Base-by-base conservation (phyloP, 2,113 vertebrate species). In the Channa maculata region DNA sequence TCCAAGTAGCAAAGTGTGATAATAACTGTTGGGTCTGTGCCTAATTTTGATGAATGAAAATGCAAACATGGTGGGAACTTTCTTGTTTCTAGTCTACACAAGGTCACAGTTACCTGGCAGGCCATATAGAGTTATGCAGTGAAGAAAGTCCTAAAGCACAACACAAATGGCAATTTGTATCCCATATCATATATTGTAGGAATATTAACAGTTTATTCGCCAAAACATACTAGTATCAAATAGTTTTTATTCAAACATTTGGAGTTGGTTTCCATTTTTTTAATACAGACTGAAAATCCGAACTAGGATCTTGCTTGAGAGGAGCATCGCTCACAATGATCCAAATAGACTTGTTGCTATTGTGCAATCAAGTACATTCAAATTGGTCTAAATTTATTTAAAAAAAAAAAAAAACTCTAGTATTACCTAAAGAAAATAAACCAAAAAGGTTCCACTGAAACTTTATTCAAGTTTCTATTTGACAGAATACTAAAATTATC, bases 41-140 rank as follows among this genome's bases (percentile, higher is more conserved):
- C 43, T 73, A 49, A 73, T 84, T 49, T 69, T 77, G 55, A 77
- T 74, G 69, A 70, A 77, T 70, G 54, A 62, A 65, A 77, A 61
- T 58, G 58, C 5, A 77, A 68, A 71, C 43, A 63, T 48, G 45
- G 54, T 55, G 62, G 24, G 61, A 64, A 48, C 44, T 54, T 61
- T 15, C 39, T 49, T 38, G 59, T 73, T 78, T 74, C 4, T 43
- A 54, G 60, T 46, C 7, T 82, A 24, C 60, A 70, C 69, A 83
- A 77, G 64, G 49, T 64, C 75, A 55, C 49, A 43, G 71, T 65
- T 49, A 60, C 34, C 54, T 65, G 68, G 63, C 37, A 67, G 46
- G 39, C 15, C 61, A 67, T 67, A n/a, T 49, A 60, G n/a, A 55
- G 24, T 54, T 74, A 11, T 51, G 37, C 33, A 67, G 36, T 54